These are phyloP conservation scores for Lichenostomus cassidix DNA, from an alignment of 2,113 vertebrate species.

Conservation along the genomic window DNA sequence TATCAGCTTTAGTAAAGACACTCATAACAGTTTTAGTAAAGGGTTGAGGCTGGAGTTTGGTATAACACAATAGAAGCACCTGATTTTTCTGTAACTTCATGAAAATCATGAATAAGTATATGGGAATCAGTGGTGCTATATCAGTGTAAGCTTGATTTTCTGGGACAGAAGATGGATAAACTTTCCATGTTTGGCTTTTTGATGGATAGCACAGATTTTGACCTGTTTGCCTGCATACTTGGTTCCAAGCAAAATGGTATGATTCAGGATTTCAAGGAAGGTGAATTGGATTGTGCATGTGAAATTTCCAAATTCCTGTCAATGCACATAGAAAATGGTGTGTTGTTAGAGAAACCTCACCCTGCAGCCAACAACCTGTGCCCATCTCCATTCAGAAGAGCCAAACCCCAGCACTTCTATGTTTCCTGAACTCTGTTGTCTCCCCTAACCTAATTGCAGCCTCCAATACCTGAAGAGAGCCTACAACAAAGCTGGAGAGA, in stretches of 20 bases:
- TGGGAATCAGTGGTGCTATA: not conserved
- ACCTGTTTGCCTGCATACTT: not conserved
- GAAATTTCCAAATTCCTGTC: not conserved
- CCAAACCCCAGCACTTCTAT: not conserved
- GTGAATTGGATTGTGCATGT: not conserved
- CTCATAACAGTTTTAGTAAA: not conserved
- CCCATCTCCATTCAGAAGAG: not conserved
- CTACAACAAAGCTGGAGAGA: not conserved
- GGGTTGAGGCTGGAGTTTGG: not conserved
- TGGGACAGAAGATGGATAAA: not conserved
- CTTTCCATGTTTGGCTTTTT: not conserved
- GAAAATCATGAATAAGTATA: not conserved
- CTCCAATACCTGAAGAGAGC: not conserved
- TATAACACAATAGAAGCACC: not conserved
- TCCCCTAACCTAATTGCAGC: not conserved
- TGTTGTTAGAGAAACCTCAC: not conserved
- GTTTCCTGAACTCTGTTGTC: fast-evolving
- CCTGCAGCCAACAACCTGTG: not conserved
- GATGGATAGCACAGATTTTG: not conserved
- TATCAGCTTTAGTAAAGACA: not conserved
- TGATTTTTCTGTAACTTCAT: not conserved
- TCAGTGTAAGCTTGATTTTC: not conserved
- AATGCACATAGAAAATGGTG: not conserved
- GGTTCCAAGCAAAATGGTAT: not conserved
- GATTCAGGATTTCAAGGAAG: not conserved